Evolutionary conservation across 2,113 vertebrate genomes (phyloP).

Genomic region (Microcebus jonahi): DNA sequence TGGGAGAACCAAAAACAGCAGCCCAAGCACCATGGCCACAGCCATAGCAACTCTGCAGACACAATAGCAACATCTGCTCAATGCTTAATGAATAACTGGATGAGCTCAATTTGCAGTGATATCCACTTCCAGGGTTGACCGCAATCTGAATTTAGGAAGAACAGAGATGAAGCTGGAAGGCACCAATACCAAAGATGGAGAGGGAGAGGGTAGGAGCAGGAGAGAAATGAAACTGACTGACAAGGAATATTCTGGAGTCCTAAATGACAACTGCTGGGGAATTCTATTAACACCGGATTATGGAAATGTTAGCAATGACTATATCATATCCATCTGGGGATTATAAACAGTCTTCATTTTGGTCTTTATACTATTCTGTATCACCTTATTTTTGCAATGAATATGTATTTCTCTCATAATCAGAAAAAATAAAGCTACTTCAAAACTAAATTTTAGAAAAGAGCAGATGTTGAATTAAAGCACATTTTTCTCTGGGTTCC

Average conservation of each 20-base stretch:
- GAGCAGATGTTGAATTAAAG: not conserved
- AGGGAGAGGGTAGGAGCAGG: not conserved
- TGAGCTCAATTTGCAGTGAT: not conserved
- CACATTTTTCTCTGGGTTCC: not conserved
- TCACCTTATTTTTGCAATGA: not conserved
- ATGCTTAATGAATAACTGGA: not conserved
- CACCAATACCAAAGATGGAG: not conserved
- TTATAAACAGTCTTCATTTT: constrained; percentile 1
- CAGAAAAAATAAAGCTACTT: constrained; percentile 1
- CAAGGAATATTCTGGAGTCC: not conserved
- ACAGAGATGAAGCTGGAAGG: not conserved
- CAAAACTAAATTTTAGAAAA: constrained; percentile 38
- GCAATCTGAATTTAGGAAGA: not conserved
- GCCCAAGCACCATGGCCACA: not conserved
- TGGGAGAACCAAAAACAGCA: not conserved
- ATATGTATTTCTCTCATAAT: constrained; percentile 19
- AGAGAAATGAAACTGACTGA: not conserved
- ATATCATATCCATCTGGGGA: not conserved
- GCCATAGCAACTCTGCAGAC: not conserved
- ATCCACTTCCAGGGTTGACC: not conserved
- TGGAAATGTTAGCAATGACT: not conserved
- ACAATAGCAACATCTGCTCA: not conserved
- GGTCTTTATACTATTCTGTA: not conserved
- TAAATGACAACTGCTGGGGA: not conserved
- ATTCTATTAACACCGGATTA: not conserved